Evolutionary conservation across 2,113 vertebrate genomes (phyloP).

Genomic region (Saguinus imperator): DNA sequence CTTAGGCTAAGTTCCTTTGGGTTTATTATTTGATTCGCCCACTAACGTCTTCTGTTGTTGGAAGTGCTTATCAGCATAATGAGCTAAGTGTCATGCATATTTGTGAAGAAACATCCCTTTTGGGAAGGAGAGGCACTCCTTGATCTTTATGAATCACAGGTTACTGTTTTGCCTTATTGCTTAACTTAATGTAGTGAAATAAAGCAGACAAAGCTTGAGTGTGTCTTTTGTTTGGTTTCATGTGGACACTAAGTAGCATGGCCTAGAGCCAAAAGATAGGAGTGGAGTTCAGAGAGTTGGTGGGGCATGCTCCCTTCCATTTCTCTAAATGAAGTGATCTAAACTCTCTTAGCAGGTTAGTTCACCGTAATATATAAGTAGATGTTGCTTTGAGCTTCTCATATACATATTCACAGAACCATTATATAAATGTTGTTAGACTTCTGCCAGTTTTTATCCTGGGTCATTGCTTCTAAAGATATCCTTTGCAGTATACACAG

Average conservation of each 20-base stretch:
- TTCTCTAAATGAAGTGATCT: background rate
- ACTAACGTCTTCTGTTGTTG: background rate
- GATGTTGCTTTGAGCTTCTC: background rate
- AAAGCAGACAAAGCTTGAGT: conserved; percentile 80
- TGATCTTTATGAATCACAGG: conserved; percentile 69
- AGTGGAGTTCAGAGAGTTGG: background rate
- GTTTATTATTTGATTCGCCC: conserved; percentile 1
- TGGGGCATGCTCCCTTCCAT: background rate
- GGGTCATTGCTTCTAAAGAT: background rate
- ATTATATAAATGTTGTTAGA: background rate
- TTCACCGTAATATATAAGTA: background rate
- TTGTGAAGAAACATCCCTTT: conserved; percentile 57
- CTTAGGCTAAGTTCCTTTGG: background rate
- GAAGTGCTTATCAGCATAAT: conserved; percentile 60
- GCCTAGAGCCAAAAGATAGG: background rate
- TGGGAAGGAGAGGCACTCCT: conserved; percentile 60
- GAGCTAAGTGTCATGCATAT: conserved; percentile 15
- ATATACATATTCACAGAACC: background rate
- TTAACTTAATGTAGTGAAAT: conserved; percentile 86
- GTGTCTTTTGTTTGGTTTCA: conserved; percentile 64
- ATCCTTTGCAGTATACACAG: background rate
- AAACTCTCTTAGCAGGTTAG: background rate
- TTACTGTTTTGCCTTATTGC: conserved; percentile 81
- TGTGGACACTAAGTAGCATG: background rate
- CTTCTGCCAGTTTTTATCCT: conserved; percentile 2